Evolutionary conservation across 1,140 invertebrate species (phyloP).

Genomic region (Yoshiicerus persimilis): DNA sequence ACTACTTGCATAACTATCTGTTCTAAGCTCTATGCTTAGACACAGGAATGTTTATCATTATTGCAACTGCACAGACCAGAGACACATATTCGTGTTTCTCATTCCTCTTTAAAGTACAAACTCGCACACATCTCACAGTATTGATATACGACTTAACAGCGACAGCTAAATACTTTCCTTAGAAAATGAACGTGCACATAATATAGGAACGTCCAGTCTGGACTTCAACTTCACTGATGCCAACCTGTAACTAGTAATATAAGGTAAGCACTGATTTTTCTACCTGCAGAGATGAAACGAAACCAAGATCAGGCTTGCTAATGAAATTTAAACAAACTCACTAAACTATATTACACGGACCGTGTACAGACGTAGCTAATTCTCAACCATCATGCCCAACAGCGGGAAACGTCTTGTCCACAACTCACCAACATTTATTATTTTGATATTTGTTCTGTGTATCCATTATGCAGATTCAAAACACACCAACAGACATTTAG

Average conservation of each 20-base stretch:
- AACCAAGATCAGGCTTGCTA: background rate
- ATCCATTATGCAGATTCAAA: slow-evolving; percentile 11
- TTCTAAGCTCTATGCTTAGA: background rate
- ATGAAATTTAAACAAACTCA: background rate
- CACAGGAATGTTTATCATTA: background rate
- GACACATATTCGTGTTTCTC: background rate
- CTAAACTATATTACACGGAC: background rate
- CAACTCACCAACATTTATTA: slow-evolving; percentile 27
- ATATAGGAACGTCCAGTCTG: too few relatives aligned
- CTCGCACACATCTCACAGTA: background rate
- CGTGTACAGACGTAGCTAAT: background rate
- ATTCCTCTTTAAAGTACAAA: background rate
- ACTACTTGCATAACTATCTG: background rate
- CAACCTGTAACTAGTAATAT: background rate
- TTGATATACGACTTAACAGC: background rate
- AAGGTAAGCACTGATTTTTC: background rate
- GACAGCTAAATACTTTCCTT: background rate
- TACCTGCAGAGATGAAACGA: background rate
- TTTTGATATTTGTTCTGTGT: background rate
- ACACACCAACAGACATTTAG: background rate
- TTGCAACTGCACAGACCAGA: background rate
- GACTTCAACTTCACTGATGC: too few relatives aligned
- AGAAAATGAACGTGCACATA: background rate
- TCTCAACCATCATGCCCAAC: background rate
- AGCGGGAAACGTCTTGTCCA: slow-evolving; percentile 9